A percentile compares a stretch with the other conserved stretches of the same genome.
Evolutionary conservation across 1,140 invertebrate species (phyloP).

Genomic region (Caenorhabditis inopinata): DNA sequence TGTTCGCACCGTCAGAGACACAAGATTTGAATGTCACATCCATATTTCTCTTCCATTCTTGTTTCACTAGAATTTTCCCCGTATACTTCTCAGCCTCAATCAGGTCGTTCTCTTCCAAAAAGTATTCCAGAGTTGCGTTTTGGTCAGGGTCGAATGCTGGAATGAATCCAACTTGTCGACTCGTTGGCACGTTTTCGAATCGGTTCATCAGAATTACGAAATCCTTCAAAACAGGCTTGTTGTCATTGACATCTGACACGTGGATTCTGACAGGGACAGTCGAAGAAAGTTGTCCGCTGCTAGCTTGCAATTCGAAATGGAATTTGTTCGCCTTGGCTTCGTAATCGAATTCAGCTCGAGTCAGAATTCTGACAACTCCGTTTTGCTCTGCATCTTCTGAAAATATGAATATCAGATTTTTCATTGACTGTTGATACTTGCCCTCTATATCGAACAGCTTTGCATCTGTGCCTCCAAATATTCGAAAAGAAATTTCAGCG

Average conservation of each 20-base stretch:
- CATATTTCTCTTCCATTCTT: conserved; percentile 90
- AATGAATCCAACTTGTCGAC: conserved; percentile 53
- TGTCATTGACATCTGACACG: conserved; percentile 64
- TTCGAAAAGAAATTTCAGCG: conserved; percentile 60
- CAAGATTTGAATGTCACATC: conserved; percentile 89
- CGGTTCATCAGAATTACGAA: conserved; percentile 55
- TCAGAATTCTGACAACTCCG: conserved; percentile 56
- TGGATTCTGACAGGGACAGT: conserved; percentile 59
- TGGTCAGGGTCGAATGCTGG: conserved; percentile 65
- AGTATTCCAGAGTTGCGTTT: conserved; percentile 64
- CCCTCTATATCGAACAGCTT: conserved; percentile 62
- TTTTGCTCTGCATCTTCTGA: conserved; percentile 36
- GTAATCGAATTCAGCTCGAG: conserved; percentile 61
- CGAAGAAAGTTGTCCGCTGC: conserved; percentile 62
- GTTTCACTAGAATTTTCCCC: conserved; percentile 53
- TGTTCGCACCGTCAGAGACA: conserved; percentile 76
- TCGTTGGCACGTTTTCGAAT: conserved; percentile 51
- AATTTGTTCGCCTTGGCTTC: conserved; percentile 62
- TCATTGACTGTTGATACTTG: conserved; percentile 3
- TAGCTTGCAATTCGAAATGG: conserved; percentile 59
- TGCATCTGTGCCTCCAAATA: conserved; percentile 63
- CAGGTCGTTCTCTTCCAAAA: conserved; percentile 59
- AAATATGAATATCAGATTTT: background rate
- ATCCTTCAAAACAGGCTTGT: conserved; percentile 59
- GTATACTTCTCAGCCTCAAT: conserved; percentile 54